Evolutionary conservation across 2,888 invertebrate species (phyloP).

Genomic region (Melanophora roralis): DNA sequence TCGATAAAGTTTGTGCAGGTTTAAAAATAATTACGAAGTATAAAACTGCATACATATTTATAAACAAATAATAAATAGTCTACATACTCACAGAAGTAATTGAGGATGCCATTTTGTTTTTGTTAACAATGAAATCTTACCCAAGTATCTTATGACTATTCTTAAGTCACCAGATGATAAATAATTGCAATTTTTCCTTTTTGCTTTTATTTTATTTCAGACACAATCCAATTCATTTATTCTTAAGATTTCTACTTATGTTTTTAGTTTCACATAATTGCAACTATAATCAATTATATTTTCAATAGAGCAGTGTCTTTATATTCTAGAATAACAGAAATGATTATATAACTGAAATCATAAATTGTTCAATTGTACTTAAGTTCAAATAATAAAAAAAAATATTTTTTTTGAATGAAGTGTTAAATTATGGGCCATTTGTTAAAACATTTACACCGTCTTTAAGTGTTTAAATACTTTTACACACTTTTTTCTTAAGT

Average conservation of each 20-base stretch:
- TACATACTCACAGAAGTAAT: no score
- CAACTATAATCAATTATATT: neutral
- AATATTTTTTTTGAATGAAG: no score
- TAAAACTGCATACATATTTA: no score
- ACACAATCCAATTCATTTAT: neutral
- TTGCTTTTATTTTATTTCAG: neutral
- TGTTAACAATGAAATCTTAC: no score
- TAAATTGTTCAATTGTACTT: no score
- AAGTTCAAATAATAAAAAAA: no score
- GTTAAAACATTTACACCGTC: neutral
- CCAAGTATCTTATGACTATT: neutral
- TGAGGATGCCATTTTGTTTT: no score
- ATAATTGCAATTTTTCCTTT: conserved; percentile 39
- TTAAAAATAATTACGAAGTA: no score
- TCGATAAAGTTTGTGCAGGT: no score
- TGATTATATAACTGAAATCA: no score
- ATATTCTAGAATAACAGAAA: neutral
- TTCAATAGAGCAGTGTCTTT: no score
- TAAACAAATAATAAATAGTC: no score
- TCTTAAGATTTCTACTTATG: neutral
- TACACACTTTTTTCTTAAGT: conserved; percentile 26
- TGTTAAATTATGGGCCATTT: neutral
- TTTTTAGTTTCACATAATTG: neutral
- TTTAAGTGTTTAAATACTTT: conserved; percentile 15
- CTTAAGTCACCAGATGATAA: conserved; percentile 35